Evolutionary conservation across 2,888 invertebrate genomes (phyloP), one percentile per base, ranked within the genome.

Genomic region (Nymphalis urticae): DNA sequence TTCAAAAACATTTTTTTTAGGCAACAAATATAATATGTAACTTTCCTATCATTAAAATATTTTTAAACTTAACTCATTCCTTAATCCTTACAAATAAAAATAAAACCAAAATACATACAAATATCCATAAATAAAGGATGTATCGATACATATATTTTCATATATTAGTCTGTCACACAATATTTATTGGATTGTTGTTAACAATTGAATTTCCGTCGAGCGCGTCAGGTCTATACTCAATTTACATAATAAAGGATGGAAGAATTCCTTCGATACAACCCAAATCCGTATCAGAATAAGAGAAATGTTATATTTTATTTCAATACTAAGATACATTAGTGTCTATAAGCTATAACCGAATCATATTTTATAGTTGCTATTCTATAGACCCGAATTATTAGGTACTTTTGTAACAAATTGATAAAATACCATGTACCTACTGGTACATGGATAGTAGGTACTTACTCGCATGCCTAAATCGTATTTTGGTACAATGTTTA

Each of bases 191-290:
- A 68, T 16, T 64, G 27, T 16, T 36, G 63, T 64, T 42, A 61
- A 63, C 60, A n/a, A 58, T 62, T 62, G 54, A 47, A 61, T 66
- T 48, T 64, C 65, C 36, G 47, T 68, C 47, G 24, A 58, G 62
- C 56, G 63, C 61, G 60, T 61, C 62, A 66, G 58, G 70, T 64
- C 70, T 70, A 69, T 68, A 70, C 72, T 58, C 64, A 13, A 73
- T 73, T 72, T 68, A 65, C 73, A 73, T 73, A 68, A 73, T 64
- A 73, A 73, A 68, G 66, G 68, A 32, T 27, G 54, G 3, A 56
- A 17, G 32, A 56, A 56, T 56, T 56, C 32, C n/a, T 54, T 8
- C 32, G 27, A 32, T 8, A 27, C 9, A 56, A 56, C 17, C 24
- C 24, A 24, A 54, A 24, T 16, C 53, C 13, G 27, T 24, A 27